A percentile compares a stretch with the other conserved stretches of the same genome.
phyloP scores from a whole-genome alignment of 2,113 vertebrate species.

The Pedetes capensis region DNA sequence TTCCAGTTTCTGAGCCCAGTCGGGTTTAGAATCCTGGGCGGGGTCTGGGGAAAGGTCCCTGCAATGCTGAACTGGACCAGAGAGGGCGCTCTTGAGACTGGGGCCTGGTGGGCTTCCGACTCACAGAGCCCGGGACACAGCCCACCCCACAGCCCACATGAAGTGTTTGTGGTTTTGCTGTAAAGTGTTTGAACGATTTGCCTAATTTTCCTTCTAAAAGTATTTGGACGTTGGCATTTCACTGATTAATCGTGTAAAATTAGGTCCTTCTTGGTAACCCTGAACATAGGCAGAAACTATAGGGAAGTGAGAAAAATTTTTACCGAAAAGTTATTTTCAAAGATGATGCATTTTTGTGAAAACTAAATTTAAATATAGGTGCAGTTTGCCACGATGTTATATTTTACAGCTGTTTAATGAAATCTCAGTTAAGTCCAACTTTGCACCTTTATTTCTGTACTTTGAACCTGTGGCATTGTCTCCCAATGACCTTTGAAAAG shows the following conservation, averaged over 20 bases:
- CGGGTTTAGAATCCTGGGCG: neutral
- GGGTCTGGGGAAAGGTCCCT: neutral
- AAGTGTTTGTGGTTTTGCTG: too few species aligned
- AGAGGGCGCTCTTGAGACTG: neutral
- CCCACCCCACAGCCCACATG: rapidly evolving
- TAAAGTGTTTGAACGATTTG: neutral
- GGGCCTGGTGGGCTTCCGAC: rapidly evolving
- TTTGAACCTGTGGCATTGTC: neutral
- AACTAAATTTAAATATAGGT: neutral
- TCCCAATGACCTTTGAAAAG: neutral
- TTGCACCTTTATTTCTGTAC: neutral
- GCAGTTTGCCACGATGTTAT: neutral
- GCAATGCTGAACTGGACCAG: neutral
- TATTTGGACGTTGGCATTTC: neutral
- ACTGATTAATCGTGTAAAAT: neutral
- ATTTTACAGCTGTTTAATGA: neutral
- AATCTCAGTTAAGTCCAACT: neutral
- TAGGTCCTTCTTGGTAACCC: neutral
- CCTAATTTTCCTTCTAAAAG: neutral
- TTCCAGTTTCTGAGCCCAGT: neutral
- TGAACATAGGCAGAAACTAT: neutral
- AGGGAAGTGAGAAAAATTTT: neutral
- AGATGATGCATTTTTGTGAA: neutral
- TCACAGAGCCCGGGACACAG: neutral
- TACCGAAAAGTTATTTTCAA: neutral